Percentiles rank a stretch among this genome's conserved stretches.
Conservation (phyloP, 2,113 vertebrate genomes). For the Tachysurus vachellii region DNA sequence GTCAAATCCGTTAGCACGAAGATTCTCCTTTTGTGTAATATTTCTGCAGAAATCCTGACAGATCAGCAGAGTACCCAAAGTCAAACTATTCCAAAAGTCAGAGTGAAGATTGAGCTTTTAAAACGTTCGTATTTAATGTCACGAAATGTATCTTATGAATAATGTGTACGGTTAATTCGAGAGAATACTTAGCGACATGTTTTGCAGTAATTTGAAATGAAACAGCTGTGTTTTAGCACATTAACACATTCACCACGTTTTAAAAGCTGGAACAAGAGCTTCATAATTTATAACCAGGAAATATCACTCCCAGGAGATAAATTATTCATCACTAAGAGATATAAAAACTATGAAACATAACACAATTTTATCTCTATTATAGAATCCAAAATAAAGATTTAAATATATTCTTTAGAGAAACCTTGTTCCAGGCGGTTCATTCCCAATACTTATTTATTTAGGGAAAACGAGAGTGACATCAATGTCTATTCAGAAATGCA, state of each 20-base stretch:
- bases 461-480: too few species aligned
- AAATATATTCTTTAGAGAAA: neutral
- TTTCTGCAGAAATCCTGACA: neutral
- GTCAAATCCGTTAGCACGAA: constrained; percentile 48
- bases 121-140: neutral
- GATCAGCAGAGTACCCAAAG: neutral
- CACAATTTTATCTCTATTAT: neutral
- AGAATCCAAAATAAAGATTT: neutral
- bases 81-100: neutral
- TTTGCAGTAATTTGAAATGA: constrained; percentile 17
- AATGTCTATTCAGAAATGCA: neutral
- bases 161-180: neutral
- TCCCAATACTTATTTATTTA: neutral
- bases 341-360: neutral
- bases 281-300: neutral
- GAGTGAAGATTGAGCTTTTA: neutral
- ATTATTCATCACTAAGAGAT: constrained; percentile 22
- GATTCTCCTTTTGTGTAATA: constrained; percentile 35
- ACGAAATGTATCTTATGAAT: neutral
- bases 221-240: constrained; percentile 23
- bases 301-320: constrained; percentile 8
- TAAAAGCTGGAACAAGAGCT: neutral
- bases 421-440: neutral
- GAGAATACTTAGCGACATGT: neutral
- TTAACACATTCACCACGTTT: constrained; percentile 21